Evolutionary conservation across 2,888 invertebrate genomes (phyloP).

Genomic region (Volucella bombylans): DNA sequence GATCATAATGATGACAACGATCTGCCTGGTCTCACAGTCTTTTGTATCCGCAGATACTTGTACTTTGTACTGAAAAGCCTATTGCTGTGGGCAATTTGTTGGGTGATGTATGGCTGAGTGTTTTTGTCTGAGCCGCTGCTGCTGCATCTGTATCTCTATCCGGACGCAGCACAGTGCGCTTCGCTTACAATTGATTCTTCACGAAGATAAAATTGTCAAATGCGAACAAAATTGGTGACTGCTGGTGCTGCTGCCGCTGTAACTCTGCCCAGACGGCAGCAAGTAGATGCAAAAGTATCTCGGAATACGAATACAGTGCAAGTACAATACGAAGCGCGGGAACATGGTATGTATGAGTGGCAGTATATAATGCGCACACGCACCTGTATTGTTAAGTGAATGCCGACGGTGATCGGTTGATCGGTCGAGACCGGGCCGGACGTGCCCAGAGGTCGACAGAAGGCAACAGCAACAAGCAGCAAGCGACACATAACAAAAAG

Average conservation of each 20-base stretch:
- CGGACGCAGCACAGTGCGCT: conserved; percentile 26
- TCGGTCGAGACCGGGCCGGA: conserved; percentile 63
- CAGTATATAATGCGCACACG: conserved; percentile 41
- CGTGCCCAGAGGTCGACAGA: conserved; percentile 69
- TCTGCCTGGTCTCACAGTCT: conserved; percentile 30
- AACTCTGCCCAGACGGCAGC: conserved; percentile 20
- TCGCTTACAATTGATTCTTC: conserved; percentile 66
- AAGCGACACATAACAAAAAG: conserved; percentile 4
- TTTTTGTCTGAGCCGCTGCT: conserved; percentile 60
- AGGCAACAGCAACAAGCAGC: conserved; percentile 23
- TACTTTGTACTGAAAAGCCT: conserved; percentile 16
- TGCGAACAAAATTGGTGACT: conserved; percentile 67
- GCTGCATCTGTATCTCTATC: conserved; percentile 51
- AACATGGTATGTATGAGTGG: neutral
- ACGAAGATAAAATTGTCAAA: conserved; percentile 71
- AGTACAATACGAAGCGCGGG: too few relatives aligned
- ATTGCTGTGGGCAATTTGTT: conserved; percentile 66
- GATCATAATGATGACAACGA: conserved; percentile 60
- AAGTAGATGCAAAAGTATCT: conserved; percentile 38
- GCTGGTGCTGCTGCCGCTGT: conserved; percentile 20
- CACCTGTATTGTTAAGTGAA: conserved; percentile 69
- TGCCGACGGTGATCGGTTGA: conserved; percentile 58
- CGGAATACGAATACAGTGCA: neutral
- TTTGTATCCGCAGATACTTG: conserved; percentile 8
- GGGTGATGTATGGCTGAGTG: conserved; percentile 73